These are phyloP conservation scores for Tapirus indicus DNA, from an alignment of 2,797 vertebrate species.

Conservation along the genomic window DNA sequence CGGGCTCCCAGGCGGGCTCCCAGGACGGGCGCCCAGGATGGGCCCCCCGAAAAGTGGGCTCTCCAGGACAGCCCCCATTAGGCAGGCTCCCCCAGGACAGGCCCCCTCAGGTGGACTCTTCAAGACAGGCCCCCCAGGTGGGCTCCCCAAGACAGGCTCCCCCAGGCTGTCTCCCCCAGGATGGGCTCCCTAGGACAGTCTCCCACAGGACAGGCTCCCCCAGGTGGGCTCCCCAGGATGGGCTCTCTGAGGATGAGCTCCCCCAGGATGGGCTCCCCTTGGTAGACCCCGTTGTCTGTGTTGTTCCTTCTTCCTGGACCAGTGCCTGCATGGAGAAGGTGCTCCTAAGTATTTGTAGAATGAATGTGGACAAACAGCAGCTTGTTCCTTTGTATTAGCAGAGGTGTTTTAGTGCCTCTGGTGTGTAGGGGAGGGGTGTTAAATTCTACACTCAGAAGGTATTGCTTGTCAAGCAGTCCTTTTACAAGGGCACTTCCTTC, in stretches of 20 bases:
- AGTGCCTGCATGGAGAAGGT: neutral
- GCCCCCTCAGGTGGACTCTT: no score
- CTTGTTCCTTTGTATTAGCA: neutral
- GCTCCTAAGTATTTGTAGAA: neutral
- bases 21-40: neutral
- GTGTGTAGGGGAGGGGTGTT: neutral
- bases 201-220: neutral
- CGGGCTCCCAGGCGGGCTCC: neutral
- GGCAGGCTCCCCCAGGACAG: no score
- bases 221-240: neutral
- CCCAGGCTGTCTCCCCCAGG: neutral
- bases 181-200: neutral
- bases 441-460: no score
- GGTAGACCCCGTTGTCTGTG: no score
- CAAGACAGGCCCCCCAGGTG: neutral
- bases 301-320: neutral
- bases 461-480: neutral
- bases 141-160: fast-evolving
- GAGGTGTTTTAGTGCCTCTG: neutral
- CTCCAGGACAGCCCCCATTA: no score
- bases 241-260: neutral
- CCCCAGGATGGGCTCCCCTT: neutral
- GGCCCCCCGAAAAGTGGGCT: no score
- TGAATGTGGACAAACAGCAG: neutral
- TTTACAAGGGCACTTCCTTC: neutral